These are phyloP conservation scores for Sandelia bainsii DNA, from an alignment of 2,797 vertebrate genomes.

Conservation along the genomic window DNA sequence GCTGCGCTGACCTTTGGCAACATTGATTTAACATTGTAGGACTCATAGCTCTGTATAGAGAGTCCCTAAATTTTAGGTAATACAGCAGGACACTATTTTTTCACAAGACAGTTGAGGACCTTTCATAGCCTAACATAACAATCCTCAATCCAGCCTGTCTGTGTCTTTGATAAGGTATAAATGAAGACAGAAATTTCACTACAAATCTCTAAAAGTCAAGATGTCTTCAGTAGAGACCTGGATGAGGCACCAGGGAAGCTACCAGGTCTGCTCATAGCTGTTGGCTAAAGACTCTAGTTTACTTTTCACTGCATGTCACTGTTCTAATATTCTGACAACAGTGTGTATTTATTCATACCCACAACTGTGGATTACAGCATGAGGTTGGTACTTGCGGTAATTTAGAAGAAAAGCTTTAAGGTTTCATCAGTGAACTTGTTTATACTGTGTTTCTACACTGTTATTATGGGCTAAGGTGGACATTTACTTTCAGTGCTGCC, in stretches of 20 bases:
- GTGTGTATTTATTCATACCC: constrained; percentile 9
- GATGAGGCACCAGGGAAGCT: no score
- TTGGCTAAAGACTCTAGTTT: background rate
- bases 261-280: no score
- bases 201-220: background rate
- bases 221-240: no score
- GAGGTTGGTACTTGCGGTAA: constrained; percentile 18
- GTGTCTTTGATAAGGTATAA: constrained; percentile 1
- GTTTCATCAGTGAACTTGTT: constrained; percentile 17
- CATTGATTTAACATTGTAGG: background rate
- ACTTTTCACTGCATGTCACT: no score
- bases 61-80: background rate
- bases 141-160: background rate
- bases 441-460: constrained; percentile 26
- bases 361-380: constrained; percentile 20
- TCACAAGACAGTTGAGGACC: background rate
- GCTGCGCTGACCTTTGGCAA: background rate
- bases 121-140: background rate
- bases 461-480: constrained; percentile 43
- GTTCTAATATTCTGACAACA: background rate
- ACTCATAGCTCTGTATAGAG: background rate
- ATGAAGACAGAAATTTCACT: background rate
- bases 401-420: constrained; percentile 31
- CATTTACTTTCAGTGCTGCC: constrained; percentile 33
- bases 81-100: background rate